phyloP scores from a whole-genome alignment of 2,888 invertebrate genomes.

The Xylota sylvarum region DNA sequence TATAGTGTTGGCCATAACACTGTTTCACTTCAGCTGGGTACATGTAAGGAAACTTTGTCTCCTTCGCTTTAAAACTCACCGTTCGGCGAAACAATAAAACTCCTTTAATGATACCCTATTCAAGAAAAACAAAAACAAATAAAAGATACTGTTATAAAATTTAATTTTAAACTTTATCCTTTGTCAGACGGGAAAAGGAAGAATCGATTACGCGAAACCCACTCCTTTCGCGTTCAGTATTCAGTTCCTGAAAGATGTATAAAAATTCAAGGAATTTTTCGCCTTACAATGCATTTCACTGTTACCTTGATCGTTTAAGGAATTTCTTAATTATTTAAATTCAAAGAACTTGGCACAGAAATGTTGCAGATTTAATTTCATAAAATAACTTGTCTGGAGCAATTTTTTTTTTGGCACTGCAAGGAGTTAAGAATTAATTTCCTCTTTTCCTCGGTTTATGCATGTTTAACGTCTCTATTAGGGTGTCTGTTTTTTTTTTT shows the following conservation, averaged over 20 bases:
- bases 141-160: conserved; percentile 37
- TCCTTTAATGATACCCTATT: conserved; percentile 2
- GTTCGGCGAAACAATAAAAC: conserved; percentile 16
- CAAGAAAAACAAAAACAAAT: not conserved
- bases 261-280: conserved; percentile 1
- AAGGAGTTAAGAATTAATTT: conserved; percentile 18
- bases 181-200: not conserved
- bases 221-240: not conserved
- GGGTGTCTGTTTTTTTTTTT: not conserved
- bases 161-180: conserved; percentile 45
- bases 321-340: conserved; percentile 36
- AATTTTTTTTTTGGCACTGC: conserved; percentile 6
- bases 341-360: conserved; percentile 10
- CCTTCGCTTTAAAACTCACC: not conserved
- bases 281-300: conserved; percentile 18
- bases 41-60: not conserved
- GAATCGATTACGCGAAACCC: conserved; percentile 33
- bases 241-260: not conserved
- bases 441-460: not conserved
- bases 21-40: not conserved
- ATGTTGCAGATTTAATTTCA: conserved; percentile 11
- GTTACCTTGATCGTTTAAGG: conserved; percentile 22
- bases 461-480: not conserved
- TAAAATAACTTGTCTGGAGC: not conserved
- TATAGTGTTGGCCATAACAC: not conserved